phyloP scores from a whole-genome alignment of 1,140 invertebrate species.

The Sycobia sp. region DNA sequence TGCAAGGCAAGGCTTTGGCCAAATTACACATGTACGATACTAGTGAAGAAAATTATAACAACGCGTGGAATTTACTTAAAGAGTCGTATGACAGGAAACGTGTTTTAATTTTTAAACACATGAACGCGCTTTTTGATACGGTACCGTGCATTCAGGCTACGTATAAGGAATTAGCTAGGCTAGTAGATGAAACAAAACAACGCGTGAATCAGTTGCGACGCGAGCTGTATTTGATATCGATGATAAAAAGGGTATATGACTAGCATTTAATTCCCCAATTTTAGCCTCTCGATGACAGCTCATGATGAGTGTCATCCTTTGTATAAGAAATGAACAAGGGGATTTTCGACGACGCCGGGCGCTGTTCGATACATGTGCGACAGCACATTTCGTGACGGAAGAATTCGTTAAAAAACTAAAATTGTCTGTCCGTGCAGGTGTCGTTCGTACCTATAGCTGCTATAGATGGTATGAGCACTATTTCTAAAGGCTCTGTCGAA shows the following conservation, averaged over 20 bases:
- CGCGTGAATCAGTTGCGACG: too few species aligned
- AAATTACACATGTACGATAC: constrained; percentile 27
- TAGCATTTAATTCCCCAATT: too few species aligned
- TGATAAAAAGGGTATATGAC: too few species aligned
- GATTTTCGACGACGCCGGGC: constrained; percentile 14
- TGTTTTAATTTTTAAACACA: constrained; percentile 34
- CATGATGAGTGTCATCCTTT: constrained; percentile 32
- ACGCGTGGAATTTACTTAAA: constrained; percentile 32
- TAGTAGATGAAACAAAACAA: too few species aligned
- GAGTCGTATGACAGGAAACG: constrained; percentile 36
- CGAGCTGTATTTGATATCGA: too few species aligned
- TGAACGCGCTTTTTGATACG: constrained; percentile 28
- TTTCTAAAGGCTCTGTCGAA: too few species aligned
- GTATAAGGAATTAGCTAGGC: too few species aligned
- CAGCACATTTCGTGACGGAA: constrained; percentile 33
- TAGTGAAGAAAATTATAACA: constrained; percentile 35
- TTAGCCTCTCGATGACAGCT: constrained; percentile 11
- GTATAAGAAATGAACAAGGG: constrained; percentile 13
- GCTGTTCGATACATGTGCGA: constrained; percentile 30
- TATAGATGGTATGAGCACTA: constrained; percentile 23
- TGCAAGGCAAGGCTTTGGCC: constrained; percentile 34
- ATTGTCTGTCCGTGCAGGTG: constrained; percentile 14
- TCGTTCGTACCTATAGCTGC: constrained; percentile 13
- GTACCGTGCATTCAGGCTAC: too few species aligned
- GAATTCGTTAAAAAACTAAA: constrained; percentile 25